Evolutionary conservation across 2,797 vertebrate species (phyloP).

Genomic region (Neosalanx taihuensis): DNA sequence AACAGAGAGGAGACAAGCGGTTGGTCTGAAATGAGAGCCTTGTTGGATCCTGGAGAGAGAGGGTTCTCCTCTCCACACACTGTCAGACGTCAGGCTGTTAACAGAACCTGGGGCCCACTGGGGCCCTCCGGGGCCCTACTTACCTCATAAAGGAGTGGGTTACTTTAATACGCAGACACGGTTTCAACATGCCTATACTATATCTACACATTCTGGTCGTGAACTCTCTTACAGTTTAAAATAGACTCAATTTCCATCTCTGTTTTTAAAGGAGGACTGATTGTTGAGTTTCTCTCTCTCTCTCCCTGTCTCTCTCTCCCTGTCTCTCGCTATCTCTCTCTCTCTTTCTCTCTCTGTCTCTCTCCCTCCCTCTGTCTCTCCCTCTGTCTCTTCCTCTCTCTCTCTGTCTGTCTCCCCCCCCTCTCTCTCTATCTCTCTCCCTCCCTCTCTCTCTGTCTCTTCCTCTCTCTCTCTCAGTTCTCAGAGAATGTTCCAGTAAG

Average conservation of each 20-base stretch:
- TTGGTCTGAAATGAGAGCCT: slow-evolving; percentile 51
- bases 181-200: slow-evolving; percentile 1
- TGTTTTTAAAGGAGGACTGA: slow-evolving; percentile 23
- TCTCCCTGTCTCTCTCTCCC: too few relatives aligned
- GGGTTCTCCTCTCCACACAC: slow-evolving; percentile 14
- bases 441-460: too few relatives aligned
- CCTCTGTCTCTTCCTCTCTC: background rate
- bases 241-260: slow-evolving; percentile 17
- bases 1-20: slow-evolving; percentile 52
- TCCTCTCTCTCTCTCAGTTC: background rate
- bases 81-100: slow-evolving; percentile 18
- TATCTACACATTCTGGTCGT: slow-evolving; percentile 3
- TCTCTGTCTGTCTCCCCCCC: background rate
- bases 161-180: slow-evolving; percentile 29
- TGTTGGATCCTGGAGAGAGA: slow-evolving; percentile 18
- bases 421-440: too few relatives aligned
- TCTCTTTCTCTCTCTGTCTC: too few relatives aligned
- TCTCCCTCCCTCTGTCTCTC: too few relatives aligned
- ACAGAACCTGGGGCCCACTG: slow-evolving; percentile 27
- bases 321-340: too few relatives aligned
- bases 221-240: slow-evolving; percentile 21
- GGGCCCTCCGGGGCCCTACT: slow-evolving; percentile 20
- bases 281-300: background rate
- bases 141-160: slow-evolving; percentile 25
- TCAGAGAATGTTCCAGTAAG: background rate